A percentile compares a stretch with the other conserved stretches of the same genome.
Evolutionary conservation across 1,140 invertebrate genomes (phyloP).

Genomic region (Drosophila simulans): DNA sequence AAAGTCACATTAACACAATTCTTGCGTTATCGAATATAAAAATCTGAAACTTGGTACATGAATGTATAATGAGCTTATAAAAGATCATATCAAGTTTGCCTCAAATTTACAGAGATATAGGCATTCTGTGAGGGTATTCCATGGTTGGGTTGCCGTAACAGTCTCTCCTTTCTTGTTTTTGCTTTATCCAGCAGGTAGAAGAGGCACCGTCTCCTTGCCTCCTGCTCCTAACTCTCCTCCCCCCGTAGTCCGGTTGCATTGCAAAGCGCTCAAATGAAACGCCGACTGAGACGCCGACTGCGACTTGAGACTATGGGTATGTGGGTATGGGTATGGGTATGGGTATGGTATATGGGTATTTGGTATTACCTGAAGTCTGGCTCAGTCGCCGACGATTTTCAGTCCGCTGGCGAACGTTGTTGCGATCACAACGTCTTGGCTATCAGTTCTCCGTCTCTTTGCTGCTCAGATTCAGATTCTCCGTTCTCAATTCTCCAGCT

Average conservation of each 20-base stretch:
- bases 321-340: slow-evolving; percentile 2
- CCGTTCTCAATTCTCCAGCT: slow-evolving; percentile 18
- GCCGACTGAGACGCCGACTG: slow-evolving; percentile 11
- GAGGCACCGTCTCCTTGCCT: slow-evolving; percentile 19
- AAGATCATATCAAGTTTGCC: neutral
- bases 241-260: slow-evolving; percentile 13
- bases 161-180: slow-evolving; percentile 6
- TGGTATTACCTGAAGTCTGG: slow-evolving; percentile 54
- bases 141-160: neutral
- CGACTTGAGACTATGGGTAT: neutral
- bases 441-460: slow-evolving; percentile 4
- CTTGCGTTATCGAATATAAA: neutral
- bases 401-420: slow-evolving; percentile 71
- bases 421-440: slow-evolving; percentile 59
- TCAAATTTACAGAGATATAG: no score
- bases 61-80: neutral
- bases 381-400: slow-evolving; percentile 30
- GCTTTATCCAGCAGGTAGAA: slow-evolving; percentile 30
- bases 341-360: slow-evolving; percentile 3
- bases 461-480: slow-evolving; percentile 26
- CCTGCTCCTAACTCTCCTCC: slow-evolving; percentile 11
- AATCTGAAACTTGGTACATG: neutral
- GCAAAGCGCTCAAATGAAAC: slow-evolving; percentile 28
- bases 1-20: no score
- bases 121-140: neutral